Evolutionary conservation across 2,888 invertebrate species (phyloP), one percentile per base, ranked within the genome.

Genomic region (Aphodius sticticus): DNA sequence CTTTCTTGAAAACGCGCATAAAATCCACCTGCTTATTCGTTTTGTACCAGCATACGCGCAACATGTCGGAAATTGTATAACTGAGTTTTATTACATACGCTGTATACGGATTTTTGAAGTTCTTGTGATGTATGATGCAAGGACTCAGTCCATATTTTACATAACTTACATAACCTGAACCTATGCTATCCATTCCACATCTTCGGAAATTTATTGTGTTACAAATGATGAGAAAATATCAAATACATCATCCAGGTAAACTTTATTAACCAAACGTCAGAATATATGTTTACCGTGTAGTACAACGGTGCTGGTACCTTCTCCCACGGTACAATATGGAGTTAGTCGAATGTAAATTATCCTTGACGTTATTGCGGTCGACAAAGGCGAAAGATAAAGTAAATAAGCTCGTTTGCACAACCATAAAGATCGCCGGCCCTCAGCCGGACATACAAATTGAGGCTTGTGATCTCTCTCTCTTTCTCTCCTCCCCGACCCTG

Each of bases 281-380:
- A 9, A 53, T 53, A 53, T 53, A 53, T 3, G 53, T 53, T 53
- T 26, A 26, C 26, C 26, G 26, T 26, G 26, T 26, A 26, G 12
- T 53, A 53, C 7, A 53, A 12, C 53, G 53, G 2, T 53, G 53
- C 7, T 53, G 53, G 53, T 53, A 53, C 6, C 9, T 9, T 2
- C 53, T 53, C 53, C 53, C 53, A 53, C 53, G 53, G 53, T 53
- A 53, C 53, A 53, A 53, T 53, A 53, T 53, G 53, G 53, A 53
- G 53, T 53, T 53, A 53, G 53, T 53, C 1, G 53, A 53, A 53
- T 53, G 53, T 53, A 53, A 53, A 53, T 53, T 53, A 53, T 53
- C 53, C 53, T 53, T 53, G 53, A 53, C 53, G 53, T 53, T 53
- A 53, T 53, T 53, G 53, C 53, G 53, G 9, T 53, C 53, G 53